Conservation (phyloP, 2,888 invertebrate genomes). For the Augochlorella aurata region DNA sequence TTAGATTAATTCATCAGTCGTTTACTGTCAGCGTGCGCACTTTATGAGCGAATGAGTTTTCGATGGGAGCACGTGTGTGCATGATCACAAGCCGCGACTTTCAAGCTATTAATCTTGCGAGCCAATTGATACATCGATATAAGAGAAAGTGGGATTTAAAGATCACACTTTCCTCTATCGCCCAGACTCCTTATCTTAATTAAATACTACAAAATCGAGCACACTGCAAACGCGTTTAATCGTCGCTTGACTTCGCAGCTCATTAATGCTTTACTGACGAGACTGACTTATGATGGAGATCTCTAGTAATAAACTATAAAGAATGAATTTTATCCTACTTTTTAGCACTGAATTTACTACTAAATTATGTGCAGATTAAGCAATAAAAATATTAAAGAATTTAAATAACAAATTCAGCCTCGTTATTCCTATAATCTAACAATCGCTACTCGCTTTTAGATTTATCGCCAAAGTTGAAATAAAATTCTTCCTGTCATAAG, state of each 20-base stretch:
- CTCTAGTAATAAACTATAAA: too few species aligned
- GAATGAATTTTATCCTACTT: too few species aligned
- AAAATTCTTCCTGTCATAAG: too few species aligned
- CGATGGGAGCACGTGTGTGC: background rate
- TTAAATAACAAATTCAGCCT: too few species aligned
- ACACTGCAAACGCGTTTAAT: background rate
- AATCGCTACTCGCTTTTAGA: too few species aligned
- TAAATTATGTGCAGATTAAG: too few species aligned
- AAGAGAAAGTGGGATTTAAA: background rate
- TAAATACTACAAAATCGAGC: background rate
- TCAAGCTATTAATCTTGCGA: background rate
- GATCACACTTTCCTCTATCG: background rate
- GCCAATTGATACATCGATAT: background rate
- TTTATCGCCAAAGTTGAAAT: too few species aligned
- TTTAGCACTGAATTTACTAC: too few species aligned
- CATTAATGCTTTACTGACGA: background rate
- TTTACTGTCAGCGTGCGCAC: background rate
- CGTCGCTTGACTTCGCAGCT: background rate
- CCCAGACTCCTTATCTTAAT: background rate
- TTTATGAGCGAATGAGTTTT: background rate
- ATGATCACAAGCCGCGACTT: background rate
- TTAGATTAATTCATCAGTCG: background rate
- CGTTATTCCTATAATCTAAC: too few species aligned
- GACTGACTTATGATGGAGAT: too few species aligned
- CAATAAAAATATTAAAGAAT: too few species aligned